These are phyloP conservation scores for Chelon labrosus DNA, from an alignment of 2,797 vertebrate species.

Conservation along the genomic window DNA sequence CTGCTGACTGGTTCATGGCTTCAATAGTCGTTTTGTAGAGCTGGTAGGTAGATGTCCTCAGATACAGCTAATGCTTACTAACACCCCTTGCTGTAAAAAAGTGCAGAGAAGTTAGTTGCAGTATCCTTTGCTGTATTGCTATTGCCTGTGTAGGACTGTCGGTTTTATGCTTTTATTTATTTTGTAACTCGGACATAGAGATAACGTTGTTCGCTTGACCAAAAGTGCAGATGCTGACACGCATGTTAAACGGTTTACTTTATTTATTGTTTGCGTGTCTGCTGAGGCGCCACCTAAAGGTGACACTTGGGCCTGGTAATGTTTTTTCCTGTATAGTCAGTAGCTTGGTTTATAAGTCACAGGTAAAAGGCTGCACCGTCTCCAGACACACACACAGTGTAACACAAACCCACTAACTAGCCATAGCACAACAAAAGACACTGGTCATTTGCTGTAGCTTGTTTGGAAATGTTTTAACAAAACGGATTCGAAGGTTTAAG, in stretches of 20 bases:
- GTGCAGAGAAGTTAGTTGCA: slow-evolving; percentile 73
- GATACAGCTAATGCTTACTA: slow-evolving; percentile 77
- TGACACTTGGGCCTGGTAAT: slow-evolving; percentile 51
- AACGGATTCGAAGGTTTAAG: slow-evolving; percentile 72
- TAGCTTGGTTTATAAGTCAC: slow-evolving; percentile 73
- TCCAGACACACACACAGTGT: slow-evolving; percentile 38
- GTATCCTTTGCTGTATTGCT: slow-evolving; percentile 77
- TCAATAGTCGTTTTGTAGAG: slow-evolving; percentile 80
- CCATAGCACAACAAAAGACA: slow-evolving; percentile 79
- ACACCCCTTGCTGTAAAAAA: slow-evolving; percentile 76
- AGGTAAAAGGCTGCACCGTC: slow-evolving; percentile 54
- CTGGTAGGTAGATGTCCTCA: slow-evolving; percentile 72
- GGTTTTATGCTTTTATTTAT: slow-evolving; percentile 86
- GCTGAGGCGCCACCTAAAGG: slow-evolving; percentile 62
- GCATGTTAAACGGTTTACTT: slow-evolving; percentile 71
- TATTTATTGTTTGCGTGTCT: slow-evolving; percentile 83
- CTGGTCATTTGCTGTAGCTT: slow-evolving; percentile 75
- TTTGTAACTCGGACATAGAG: slow-evolving; percentile 79
- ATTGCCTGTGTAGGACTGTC: slow-evolving; percentile 80
- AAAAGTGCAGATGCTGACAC: slow-evolving; percentile 77
- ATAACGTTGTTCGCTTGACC: slow-evolving; percentile 79
- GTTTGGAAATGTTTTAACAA: slow-evolving; percentile 77
- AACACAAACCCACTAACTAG: slow-evolving; percentile 68
- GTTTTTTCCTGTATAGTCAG: slow-evolving; percentile 58
- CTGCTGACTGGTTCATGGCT: slow-evolving; percentile 80